Evolutionary conservation across 2,113 vertebrate genomes (phyloP), one percentile per base, ranked within the genome.

Genomic region (Regulus satrapa): DNA sequence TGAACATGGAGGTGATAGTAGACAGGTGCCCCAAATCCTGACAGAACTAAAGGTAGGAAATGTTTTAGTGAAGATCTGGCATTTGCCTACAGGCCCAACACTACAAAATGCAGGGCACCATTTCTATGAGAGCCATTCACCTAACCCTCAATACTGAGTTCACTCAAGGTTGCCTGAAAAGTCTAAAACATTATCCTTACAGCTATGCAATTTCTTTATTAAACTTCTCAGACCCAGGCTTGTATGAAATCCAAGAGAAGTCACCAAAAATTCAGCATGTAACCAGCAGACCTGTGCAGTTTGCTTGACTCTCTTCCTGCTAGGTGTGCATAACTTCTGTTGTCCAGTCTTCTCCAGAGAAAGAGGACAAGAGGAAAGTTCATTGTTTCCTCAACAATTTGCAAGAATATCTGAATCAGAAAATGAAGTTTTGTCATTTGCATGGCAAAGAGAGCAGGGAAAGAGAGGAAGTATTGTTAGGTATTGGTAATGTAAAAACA

Each of bases 401-500:
- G 85, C 94, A 97, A 98, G 97, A 98, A 96, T 96, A 98, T 98
- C 92, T 94, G 94, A 98, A 97, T 98, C 97, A 96, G 97, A 98
- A 98, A 96, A 97, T 97, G 97, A 98, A 98, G 97, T 97, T 98
- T 98, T 98, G 97, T 98, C 96, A 98, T 98, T 98, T 98, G 96
- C 96, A 96, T 97, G 95, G 98, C 97, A 97, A 97, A 98, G 95
- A 92, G 97, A 98, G 96, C 94, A 58, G 77, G 85, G 91, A 94
- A 96, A 98, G 92, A 97, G 96, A 98, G 97, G 96, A 98, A 98
- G 98, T 97, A 98, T 98, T 98, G 98, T 98, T 98, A 98, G 98
- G 98, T 98, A 98, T 98, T 97, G 96, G 98, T 98, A 98, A 98
- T 98, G 98, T 98, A 98, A 98, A 98, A 98, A 98, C 98, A 97